Conservation (phyloP, 2,113 vertebrate genomes). For the Zosterops japonicus region DNA sequence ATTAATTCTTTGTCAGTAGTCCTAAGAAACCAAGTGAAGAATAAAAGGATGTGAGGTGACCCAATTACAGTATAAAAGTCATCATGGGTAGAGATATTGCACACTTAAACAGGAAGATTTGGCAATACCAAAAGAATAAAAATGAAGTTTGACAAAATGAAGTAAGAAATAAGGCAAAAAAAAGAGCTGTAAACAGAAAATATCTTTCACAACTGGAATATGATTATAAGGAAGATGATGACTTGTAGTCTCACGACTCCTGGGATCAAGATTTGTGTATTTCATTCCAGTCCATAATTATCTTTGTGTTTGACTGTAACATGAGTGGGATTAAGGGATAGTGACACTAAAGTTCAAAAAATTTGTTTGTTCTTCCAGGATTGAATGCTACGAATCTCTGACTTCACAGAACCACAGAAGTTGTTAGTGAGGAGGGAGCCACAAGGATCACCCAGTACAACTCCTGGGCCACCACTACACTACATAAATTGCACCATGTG, state of each 20-base stretch:
- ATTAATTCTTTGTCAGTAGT: neutral
- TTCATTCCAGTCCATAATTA: neutral
- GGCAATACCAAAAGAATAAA: neutral
- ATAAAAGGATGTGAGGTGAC: neutral
- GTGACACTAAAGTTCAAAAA: neutral
- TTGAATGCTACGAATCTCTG: neutral
- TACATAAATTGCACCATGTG: too few relatives aligned
- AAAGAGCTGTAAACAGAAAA: neutral
- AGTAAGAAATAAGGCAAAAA: neutral
- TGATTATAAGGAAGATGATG: neutral
- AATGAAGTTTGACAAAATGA: neutral
- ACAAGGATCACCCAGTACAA: neutral
- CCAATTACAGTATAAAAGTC: neutral
- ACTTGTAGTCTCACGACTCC: neutral
- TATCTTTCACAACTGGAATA: rapidly evolving
- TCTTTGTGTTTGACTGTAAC: neutral
- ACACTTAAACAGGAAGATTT: neutral
- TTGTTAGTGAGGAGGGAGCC: neutral
- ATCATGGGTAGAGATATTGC: neutral
- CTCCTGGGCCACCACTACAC: rapidly evolving
- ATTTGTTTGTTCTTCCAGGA: neutral
- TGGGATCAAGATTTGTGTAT: neutral
- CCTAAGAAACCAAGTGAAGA: neutral
- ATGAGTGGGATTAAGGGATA: neutral
- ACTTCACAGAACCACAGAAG: neutral